These are phyloP conservation scores for Staurois parvus DNA, from an alignment of 2,797 vertebrate species.

Conservation along the genomic window DNA sequence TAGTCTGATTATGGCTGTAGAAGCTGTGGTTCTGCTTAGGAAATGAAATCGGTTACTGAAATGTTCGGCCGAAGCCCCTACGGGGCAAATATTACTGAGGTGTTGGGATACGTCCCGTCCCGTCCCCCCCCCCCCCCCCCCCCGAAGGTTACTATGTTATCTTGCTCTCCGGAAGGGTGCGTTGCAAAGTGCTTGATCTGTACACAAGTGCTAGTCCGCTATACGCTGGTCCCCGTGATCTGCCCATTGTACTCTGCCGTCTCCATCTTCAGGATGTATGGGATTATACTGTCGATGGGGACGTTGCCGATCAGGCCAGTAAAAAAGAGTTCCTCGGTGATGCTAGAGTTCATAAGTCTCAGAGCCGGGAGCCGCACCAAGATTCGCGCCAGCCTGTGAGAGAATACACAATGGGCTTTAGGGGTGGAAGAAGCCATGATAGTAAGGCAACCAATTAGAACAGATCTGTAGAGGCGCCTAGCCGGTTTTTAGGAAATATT, in stretches of 20 bases:
- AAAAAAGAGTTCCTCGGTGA: constrained; percentile 99
- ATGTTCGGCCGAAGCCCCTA: background rate
- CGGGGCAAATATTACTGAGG: constrained; percentile 8
- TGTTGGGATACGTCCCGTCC: constrained; percentile 2
- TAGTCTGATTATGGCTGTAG: constrained; percentile 32
- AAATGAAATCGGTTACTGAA: constrained; percentile 11
- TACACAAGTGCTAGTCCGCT: constrained; percentile 61
- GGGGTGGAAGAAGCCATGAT: background rate
- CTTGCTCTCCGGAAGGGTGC: constrained; percentile 2
- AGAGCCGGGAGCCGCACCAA: constrained; percentile 94
- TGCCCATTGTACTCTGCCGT: constrained; percentile 97
- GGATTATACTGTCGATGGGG: constrained; percentile 98
- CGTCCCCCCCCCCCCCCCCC: constrained; percentile 2
- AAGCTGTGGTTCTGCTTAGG: background rate
- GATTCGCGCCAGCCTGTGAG: constrained; percentile 90
- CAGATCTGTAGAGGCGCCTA: too few species aligned
- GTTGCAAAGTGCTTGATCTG: constrained; percentile 51
- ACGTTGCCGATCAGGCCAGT: constrained; percentile 97
- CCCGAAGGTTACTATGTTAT: constrained; percentile 19
- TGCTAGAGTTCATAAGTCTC: constrained; percentile 94
- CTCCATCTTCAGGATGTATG: constrained; percentile 99
- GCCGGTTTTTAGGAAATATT: too few species aligned
- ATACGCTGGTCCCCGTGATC: constrained; percentile 83
- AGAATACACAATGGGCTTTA: background rate
- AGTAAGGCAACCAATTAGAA: background rate